Evolutionary conservation across 2,113 vertebrate genomes (phyloP).

Genomic region (Smithornis capensis): DNA sequence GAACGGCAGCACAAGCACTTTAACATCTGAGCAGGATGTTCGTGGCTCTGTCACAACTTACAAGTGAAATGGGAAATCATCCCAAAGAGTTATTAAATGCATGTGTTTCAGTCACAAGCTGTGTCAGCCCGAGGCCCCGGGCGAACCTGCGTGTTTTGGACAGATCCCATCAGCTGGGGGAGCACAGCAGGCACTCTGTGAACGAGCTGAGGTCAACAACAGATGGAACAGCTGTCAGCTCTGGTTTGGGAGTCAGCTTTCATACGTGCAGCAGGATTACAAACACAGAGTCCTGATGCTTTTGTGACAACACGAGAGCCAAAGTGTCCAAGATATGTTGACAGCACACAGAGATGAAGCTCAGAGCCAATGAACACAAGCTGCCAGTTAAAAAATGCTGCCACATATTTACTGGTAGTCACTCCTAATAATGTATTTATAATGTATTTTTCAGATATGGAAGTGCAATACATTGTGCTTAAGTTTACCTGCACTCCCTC

Average conservation of each 20-base stretch:
- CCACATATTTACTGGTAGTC: not conserved
- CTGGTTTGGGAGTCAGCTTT: not conserved
- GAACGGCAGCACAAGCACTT: not conserved
- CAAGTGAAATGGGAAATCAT: not conserved
- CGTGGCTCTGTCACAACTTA: not conserved
- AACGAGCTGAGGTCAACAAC: constrained; percentile 4
- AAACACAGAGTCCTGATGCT: not conserved
- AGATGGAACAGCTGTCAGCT: constrained; percentile 16
- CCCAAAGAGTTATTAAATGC: not conserved
- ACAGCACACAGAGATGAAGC: not conserved
- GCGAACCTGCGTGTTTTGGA: not conserved
- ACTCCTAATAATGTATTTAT: not conserved
- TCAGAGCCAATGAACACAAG: not conserved
- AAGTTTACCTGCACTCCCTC: not conserved
- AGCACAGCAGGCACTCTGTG: not conserved
- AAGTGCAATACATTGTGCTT: not conserved
- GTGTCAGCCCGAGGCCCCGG: not conserved
- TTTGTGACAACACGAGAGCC: not conserved
- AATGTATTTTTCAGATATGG: not conserved
- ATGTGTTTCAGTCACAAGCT: not conserved
- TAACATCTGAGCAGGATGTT: not conserved
- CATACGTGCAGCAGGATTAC: not conserved
- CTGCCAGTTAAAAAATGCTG: not conserved
- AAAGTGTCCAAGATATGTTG: not conserved
- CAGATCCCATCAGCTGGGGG: not conserved